phyloP scores from a whole-genome alignment of 2,888 invertebrate species.

The Phragmatobia fuliginosa region DNA sequence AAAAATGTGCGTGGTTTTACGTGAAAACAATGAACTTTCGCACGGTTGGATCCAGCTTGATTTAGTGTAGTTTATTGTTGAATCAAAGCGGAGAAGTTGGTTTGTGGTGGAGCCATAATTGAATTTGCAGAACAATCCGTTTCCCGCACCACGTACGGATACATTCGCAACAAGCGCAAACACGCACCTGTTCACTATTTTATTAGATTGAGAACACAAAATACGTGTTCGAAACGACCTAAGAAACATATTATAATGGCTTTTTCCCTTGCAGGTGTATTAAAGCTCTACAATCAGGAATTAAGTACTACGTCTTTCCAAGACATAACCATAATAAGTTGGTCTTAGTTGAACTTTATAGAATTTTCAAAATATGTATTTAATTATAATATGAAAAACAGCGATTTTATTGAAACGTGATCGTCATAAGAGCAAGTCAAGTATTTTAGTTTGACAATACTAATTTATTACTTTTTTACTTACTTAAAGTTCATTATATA shows the following conservation, averaged over 20 bases:
- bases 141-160: slow-evolving; percentile 62
- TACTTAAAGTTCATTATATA: not conserved
- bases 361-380: not conserved
- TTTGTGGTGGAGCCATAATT: slow-evolving; percentile 76
- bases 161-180: slow-evolving; percentile 75
- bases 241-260: slow-evolving; percentile 39
- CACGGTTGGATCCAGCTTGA: slow-evolving; percentile 73
- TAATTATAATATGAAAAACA: not conserved
- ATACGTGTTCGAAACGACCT: slow-evolving; percentile 33
- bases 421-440: not conserved
- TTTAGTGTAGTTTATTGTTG: slow-evolving; percentile 75
- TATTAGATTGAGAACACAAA: slow-evolving; percentile 56
- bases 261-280: slow-evolving; percentile 17
- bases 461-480: not conserved
- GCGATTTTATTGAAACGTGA: not conserved
- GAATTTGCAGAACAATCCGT: slow-evolving; percentile 84
- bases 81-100: slow-evolving; percentile 76
- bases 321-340: not conserved
- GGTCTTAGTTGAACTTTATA: no score
- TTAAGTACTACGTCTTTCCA: not conserved
- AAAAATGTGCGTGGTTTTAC: slow-evolving; percentile 46
- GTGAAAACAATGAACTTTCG: slow-evolving; percentile 84
- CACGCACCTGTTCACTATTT: slow-evolving; percentile 73
- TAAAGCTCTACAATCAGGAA: not conserved
- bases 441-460: not conserved